Evolutionary conservation across 2,113 vertebrate genomes (phyloP), one percentile per base, ranked within the genome.

Genomic region (Dinomys branickii): DNA sequence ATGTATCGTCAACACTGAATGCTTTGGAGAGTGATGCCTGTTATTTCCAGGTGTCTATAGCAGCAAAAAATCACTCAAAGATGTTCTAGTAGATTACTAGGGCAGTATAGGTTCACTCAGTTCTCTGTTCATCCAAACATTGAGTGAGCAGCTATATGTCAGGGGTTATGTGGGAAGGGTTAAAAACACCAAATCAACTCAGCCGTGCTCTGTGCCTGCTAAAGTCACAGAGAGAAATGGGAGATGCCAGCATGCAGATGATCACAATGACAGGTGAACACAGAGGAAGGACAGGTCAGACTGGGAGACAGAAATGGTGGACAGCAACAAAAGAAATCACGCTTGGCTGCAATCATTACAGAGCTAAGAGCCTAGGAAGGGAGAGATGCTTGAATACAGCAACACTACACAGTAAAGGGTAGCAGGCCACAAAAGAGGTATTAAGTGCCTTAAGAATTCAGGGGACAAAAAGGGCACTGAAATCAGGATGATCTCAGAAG

Each of bases 401-500:
- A 56, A 86, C 78, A 26, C 30, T 35, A 47, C 16, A 71, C 30
- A 90, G n/a, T 35, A 84, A 44, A 0, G 44, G 81, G 44, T 0
- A 84, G 61, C 91, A 52, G 52, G 71, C 58, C 80, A 85, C 52
- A 54, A 75, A 93, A 92, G 77, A 59, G 61, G 77, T 28, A 77
- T 85, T 87, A 94, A 86, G 80, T 56, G 26, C 26, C 22, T 0
- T 38, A 85, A 54, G 17, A 19, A 26, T n/a, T 85, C 94, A 73
- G 58, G 88, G 58, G 92, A 96, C 86, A 75, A 67, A 92, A 88
- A 88, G 84, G 84, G 84, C 59, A 69, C 47, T 63, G 73, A 77
- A 94, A 81, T 94, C 88, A 96, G 69, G 85, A 94, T 73, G 88
- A 85, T 50, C 88, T 92, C 78, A 78, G 82, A 86, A 83, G 28